These are phyloP conservation scores for Apogon hyalosoma DNA, from an alignment of 2,797 vertebrate genomes.

Conservation along the genomic window DNA sequence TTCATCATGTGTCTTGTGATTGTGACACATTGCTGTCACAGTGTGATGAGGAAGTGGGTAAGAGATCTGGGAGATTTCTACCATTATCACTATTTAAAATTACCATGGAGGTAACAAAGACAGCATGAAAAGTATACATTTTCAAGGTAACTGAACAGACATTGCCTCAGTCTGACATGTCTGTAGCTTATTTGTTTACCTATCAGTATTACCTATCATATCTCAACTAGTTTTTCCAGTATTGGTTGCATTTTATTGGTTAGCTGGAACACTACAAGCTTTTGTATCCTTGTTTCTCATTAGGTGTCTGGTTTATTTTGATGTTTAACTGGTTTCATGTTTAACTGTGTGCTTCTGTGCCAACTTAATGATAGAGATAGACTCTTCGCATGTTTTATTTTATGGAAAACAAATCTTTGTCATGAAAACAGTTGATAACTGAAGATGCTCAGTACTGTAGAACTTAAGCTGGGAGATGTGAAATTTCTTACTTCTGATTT, in stretches of 20 bases:
- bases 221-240: conserved; percentile 3
- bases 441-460: not conserved
- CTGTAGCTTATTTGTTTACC: not conserved
- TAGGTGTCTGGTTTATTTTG: conserved; percentile 9
- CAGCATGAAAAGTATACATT: not conserved
- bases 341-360: not conserved
- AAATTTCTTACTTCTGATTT: not conserved
- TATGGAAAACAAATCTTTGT: not conserved
- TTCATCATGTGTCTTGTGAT: conserved; percentile 43
- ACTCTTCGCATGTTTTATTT: not conserved
- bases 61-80: not conserved
- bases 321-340: not conserved
- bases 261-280: conserved; percentile 25
- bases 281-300: conserved; percentile 16
- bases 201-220: not conserved
- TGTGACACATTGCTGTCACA: conserved; percentile 25
- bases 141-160: not conserved
- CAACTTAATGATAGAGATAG: not conserved
- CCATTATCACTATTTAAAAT: not conserved
- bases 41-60: not conserved
- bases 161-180: not conserved
- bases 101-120: not conserved
- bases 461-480: not conserved
- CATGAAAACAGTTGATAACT: not conserved
- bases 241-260: not conserved